Base-by-base conservation (phyloP, 2,113 vertebrate genomes). In the Syngnathoides biaculeatus region DNA sequence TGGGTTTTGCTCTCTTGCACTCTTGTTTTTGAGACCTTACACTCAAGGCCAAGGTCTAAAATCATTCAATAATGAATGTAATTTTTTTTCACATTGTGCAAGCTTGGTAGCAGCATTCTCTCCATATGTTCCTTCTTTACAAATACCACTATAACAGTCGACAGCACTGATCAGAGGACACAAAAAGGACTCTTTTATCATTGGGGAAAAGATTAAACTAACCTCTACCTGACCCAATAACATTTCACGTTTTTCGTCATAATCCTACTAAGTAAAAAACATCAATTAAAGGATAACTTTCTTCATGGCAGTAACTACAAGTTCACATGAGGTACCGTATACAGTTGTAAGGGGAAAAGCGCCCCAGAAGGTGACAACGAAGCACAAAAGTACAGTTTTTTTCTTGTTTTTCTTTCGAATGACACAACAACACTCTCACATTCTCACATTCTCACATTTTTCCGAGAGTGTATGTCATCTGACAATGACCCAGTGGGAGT, bases 401-500 rank as follows among this genome's bases (percentile, higher is more conserved):
- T 2, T 47, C 45, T 17, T 47, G 52, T 26, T 13, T 5, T 12
- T 12, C 52, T 27, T 13, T 55, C 12, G 52, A 55, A 26, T 24
- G 52, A 55, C 52, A 27, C 52, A 27, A 14, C 52, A 27, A 53
- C n/a, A 53, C 12, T 61, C 59, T 39, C n/a, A 47, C 3, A 56
- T n/a, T n/a, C n/a, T n/a, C 24, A 72, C 60, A 59, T 76, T 69
- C 42, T 58, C 64, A 67, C 65, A 57, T 71, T 69, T 64, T 67
- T 62, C 64, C 84, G 65, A 80, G 83, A 71, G 88, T 86, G 75
- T 88, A 86, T 79, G 86, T 83, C 85, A 86, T 87, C 82, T 82
- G 87, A 89, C 81, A 84, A 79, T 86, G 90, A 92, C 88, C 89
- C 88, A 83, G 71, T 88, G 92, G 91, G 91, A 90, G 74, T 88